Evolutionary conservation across 30 jellyfish, hydroid and myxozoan species (phyloP).

Genomic region (Cassiopea andromeda): DNA sequence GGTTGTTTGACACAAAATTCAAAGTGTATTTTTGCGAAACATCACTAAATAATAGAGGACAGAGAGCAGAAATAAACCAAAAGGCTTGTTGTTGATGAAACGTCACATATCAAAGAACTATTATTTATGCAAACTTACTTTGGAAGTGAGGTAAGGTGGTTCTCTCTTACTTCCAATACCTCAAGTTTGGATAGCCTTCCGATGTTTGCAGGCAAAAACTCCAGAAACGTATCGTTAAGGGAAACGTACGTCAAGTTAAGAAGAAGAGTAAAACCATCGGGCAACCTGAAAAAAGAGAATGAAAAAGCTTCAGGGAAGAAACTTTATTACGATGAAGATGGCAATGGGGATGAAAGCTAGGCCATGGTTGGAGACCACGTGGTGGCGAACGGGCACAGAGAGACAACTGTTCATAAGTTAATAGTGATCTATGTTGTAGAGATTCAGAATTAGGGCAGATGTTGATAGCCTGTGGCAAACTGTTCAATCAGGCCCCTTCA

Average conservation of each 20-base stretch:
- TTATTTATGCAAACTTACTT: constrained; percentile 62
- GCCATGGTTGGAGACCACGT: too few relatives aligned
- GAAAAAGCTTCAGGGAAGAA: too few relatives aligned
- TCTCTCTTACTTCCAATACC: constrained; percentile 96
- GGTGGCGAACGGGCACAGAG: too few relatives aligned
- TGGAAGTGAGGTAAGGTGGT: constrained; percentile 94
- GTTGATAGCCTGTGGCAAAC: too few relatives aligned
- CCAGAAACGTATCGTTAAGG: constrained; percentile 94
- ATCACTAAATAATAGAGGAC: too few relatives aligned
- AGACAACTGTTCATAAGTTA: too few relatives aligned
- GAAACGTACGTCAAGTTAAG: constrained; percentile 90
- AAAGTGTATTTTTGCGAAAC: too few relatives aligned
- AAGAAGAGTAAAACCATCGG: constrained; percentile 97
- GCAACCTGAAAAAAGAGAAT: constrained; percentile 58
- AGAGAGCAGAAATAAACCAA: neutral
- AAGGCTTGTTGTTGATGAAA: neutral
- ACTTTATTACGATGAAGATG: neutral
- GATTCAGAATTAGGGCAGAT: too few relatives aligned
- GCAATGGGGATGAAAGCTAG: neutral
- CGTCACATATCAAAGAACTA: too few relatives aligned
- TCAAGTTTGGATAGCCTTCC: constrained; percentile 93
- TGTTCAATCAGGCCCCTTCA: too few relatives aligned
- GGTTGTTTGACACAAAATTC: too few relatives aligned
- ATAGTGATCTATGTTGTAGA: too few relatives aligned
- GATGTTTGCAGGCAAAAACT: constrained; percentile 95